Percentiles rank a stretch among this genome's conserved stretches.
These are phyloP conservation scores for Cepaea hortensis DNA, from an alignment of 2,888 invertebrate genomes.

Conservation along the genomic window DNA sequence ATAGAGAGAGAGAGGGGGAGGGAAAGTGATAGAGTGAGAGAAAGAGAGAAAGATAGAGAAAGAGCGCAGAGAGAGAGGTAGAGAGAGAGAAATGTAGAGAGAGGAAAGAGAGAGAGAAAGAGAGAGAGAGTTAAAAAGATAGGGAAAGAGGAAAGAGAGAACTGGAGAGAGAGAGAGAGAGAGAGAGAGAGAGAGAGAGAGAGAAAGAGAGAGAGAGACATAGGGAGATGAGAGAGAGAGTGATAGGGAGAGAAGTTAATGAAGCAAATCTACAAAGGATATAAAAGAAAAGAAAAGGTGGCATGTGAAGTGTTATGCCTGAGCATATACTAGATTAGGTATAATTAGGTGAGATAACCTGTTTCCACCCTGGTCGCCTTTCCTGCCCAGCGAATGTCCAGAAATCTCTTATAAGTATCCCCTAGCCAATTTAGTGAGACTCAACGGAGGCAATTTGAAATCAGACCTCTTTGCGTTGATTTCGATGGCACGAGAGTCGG, in stretches of 20 bases:
- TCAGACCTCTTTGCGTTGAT: too few relatives aligned
- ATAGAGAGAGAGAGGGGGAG: neutral
- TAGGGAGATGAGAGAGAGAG: neutral
- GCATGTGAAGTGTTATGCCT: too few relatives aligned
- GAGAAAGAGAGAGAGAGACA: neutral
- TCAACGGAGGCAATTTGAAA: too few relatives aligned
- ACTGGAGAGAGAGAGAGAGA: neutral
- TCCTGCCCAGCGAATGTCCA: too few relatives aligned
- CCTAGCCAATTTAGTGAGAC: too few relatives aligned
- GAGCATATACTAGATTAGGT: too few relatives aligned
- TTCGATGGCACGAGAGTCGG: too few relatives aligned
- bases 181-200: neutral
- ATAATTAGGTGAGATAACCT: too few relatives aligned
- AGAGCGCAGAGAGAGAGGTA: neutral
- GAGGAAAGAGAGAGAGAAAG: neutral
- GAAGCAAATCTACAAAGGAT: too few relatives aligned
- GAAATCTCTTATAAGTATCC: too few relatives aligned
- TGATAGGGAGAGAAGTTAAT: neutral
- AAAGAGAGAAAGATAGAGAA: neutral
- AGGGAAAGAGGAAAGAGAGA: neutral
- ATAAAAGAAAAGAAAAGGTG: neutral
- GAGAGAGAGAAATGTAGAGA: neutral
- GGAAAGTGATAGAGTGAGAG: neutral
- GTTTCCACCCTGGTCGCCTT: too few relatives aligned
- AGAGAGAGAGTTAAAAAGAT: neutral